Evolutionary conservation across 2,113 vertebrate genomes (phyloP).

Genomic region (Lasiurus cinereus): DNA sequence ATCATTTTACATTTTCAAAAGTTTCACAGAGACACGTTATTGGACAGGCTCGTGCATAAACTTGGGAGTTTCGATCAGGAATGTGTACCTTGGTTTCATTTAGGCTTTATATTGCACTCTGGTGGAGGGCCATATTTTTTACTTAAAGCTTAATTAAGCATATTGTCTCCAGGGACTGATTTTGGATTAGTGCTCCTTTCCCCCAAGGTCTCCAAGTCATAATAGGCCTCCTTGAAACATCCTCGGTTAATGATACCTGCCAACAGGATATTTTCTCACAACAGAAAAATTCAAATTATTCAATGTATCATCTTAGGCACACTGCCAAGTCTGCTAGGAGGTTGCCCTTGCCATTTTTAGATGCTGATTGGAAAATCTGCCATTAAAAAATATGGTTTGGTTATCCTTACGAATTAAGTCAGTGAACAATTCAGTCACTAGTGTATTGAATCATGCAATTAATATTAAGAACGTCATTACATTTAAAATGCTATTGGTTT

Average conservation of each 20-base stretch:
- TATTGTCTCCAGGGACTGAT: conserved; percentile 15
- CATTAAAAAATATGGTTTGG: neutral
- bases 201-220: neutral
- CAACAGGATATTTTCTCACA: conserved; percentile 38
- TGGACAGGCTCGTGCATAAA: neutral
- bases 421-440: neutral
- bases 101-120: neutral
- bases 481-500: neutral
- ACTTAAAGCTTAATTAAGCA: conserved; percentile 69
- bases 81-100: conserved; percentile 21
- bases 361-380: neutral
- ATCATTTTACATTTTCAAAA: neutral
- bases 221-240: conserved; percentile 16
- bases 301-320: neutral
- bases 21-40: neutral
- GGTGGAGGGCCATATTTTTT: conserved; percentile 30
- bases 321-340: neutral
- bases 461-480: conserved; percentile 36
- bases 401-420: neutral
- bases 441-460: neutral
- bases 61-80: neutral
- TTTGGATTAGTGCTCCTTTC: neutral
- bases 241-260: conserved; percentile 40
- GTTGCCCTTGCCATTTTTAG: neutral
- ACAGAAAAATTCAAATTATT: conserved; percentile 33